Evolutionary conservation across 2,888 invertebrate genomes (phyloP).

Genomic region (Epinotia ramella): DNA sequence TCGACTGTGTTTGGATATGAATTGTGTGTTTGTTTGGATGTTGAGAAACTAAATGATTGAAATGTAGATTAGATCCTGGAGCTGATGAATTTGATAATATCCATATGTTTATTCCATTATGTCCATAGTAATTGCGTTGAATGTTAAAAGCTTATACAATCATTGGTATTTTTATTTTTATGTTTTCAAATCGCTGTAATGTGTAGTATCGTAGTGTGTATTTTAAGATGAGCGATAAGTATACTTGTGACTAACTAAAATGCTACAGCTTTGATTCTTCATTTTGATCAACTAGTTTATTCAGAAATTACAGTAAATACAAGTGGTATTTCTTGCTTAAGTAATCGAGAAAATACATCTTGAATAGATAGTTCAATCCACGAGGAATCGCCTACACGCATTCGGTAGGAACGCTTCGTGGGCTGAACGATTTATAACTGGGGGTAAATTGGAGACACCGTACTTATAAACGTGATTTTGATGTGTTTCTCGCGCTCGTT

Average conservation of each 20-base stretch:
- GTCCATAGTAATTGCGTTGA: too few species aligned
- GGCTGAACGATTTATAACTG: background rate
- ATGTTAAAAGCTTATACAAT: too few species aligned
- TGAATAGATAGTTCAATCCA: background rate
- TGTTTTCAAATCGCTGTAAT: background rate
- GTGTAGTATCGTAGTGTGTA: too few species aligned
- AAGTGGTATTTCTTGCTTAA: background rate
- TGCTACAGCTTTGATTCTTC: background rate
- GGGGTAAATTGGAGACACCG: background rate
- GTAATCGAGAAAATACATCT: background rate
- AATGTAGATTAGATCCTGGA: background rate
- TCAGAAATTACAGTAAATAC: background rate
- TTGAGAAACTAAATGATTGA: conserved; percentile 17
- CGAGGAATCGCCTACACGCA: background rate
- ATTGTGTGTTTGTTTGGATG: background rate
- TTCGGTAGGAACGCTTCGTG: background rate
- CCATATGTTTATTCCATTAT: background rate
- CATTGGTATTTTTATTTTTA: background rate
- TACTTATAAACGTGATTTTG: background rate
- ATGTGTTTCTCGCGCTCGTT: background rate
- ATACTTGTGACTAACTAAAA: too few species aligned
- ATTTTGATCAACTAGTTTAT: conserved; percentile 4
- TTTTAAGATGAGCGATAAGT: too few species aligned
- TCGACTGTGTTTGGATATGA: conserved; percentile 3
- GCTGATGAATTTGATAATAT: background rate